Evolutionary conservation across 2,797 vertebrate genomes (phyloP).

Genomic region (Chaunax sp.): DNA sequence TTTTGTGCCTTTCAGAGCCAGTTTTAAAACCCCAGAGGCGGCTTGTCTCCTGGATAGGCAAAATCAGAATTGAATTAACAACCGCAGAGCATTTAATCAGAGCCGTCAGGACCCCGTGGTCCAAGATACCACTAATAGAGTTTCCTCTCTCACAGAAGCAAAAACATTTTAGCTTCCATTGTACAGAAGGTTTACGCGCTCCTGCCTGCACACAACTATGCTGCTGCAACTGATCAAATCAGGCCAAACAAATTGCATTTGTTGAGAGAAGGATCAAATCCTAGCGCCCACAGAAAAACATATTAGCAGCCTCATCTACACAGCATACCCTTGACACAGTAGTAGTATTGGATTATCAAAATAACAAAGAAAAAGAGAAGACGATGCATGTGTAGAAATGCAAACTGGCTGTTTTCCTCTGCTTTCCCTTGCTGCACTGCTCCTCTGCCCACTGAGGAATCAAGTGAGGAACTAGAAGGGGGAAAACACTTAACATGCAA

Average conservation of each 20-base stretch:
- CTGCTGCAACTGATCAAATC: slow-evolving; percentile 93
- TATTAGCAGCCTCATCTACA: slow-evolving; percentile 88
- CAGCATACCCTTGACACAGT: slow-evolving; percentile 80
- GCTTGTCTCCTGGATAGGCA: slow-evolving; percentile 65
- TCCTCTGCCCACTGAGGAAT: slow-evolving; percentile 48
- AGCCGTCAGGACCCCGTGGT: slow-evolving; percentile 77
- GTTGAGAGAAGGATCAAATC: slow-evolving; percentile 88
- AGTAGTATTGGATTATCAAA: slow-evolving; percentile 83
- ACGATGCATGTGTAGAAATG: slow-evolving; percentile 66
- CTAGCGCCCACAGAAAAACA: slow-evolving; percentile 91
- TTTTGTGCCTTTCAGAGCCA: slow-evolving; percentile 65
- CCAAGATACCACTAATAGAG: slow-evolving; percentile 95
- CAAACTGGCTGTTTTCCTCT: slow-evolving; percentile 65
- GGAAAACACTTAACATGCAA: slow-evolving; percentile 39
- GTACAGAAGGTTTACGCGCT: slow-evolving; percentile 89
- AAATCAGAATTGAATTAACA: slow-evolving; percentile 84
- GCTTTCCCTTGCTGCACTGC: slow-evolving; percentile 39
- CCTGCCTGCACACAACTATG: slow-evolving; percentile 87
- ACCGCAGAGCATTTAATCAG: slow-evolving; percentile 81
- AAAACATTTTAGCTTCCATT: slow-evolving; percentile 92
- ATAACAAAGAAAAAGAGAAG: slow-evolving; percentile 69
- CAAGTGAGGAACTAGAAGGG: slow-evolving; percentile 31
- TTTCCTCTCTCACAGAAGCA: slow-evolving; percentile 87
- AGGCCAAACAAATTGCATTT: slow-evolving; percentile 96
- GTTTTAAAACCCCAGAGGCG: slow-evolving; percentile 66